Conservation (phyloP, 2,113 vertebrate genomes). For the Xyliphius kryptos region DNA sequence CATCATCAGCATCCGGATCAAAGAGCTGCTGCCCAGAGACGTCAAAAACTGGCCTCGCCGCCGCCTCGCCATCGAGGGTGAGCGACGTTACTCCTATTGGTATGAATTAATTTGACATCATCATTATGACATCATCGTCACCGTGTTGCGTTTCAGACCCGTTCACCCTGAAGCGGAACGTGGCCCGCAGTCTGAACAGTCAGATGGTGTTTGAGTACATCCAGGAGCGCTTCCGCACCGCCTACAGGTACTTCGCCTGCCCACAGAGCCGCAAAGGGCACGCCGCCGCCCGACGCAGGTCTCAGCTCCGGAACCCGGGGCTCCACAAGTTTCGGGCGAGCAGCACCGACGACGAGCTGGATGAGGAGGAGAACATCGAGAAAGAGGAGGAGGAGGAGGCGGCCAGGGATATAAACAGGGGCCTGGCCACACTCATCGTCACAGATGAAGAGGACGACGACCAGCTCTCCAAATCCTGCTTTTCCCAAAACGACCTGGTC, state of each 20-base stretch:
- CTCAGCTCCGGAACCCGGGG: background rate
- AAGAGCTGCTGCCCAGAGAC: conserved; percentile 83
- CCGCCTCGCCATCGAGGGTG: conserved; percentile 93
- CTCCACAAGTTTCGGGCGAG: conserved; percentile 11
- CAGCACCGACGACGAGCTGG: conserved; percentile 11
- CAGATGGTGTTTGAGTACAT: conserved; percentile 99
- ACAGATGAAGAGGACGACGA: conserved; percentile 24
- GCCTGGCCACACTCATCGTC: too few relatives aligned
- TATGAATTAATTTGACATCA: too few relatives aligned
- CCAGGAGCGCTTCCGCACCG: conserved; percentile 88
- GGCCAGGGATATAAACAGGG: conserved; percentile 25
- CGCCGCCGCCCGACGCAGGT: conserved; percentile 25
- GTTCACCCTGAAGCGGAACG: conserved; percentile 94
- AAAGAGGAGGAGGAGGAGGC: too few relatives aligned
- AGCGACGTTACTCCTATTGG: conserved; percentile 19
- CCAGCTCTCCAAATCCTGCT: conserved; percentile 52
- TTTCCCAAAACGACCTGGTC: conserved; percentile 59
- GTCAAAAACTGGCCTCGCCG: conserved; percentile 96
- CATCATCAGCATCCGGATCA: conserved; percentile 91
- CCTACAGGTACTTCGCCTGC: conserved; percentile 94
- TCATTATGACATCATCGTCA: too few relatives aligned
- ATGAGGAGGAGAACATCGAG: conserved; percentile 35
- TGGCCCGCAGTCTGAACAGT: conserved; percentile 95
- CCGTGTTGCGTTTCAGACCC: conserved; percentile 69
- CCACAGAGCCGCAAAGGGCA: conserved; percentile 77